Percentiles rank a stretch among this genome's conserved stretches.
These are phyloP conservation scores for Amiota mariae DNA, from an alignment of 2,888 invertebrate genomes.

Conservation along the genomic window DNA sequence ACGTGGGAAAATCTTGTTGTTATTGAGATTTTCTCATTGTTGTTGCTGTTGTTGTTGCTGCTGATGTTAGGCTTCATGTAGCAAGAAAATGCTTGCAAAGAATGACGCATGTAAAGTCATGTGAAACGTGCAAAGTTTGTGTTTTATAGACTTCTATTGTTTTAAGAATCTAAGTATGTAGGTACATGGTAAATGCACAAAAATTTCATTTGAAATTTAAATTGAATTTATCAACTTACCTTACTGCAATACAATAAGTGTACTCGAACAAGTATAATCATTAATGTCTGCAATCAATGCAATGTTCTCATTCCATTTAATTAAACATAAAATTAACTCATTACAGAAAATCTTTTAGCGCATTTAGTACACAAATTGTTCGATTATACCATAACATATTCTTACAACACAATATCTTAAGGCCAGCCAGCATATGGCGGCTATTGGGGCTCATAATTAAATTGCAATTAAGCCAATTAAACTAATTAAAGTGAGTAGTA, in stretches of 20 bases:
- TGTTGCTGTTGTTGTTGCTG: too few species aligned
- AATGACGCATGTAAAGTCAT: not conserved
- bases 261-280: too few species aligned
- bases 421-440: conserved; percentile 11
- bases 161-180: too few species aligned
- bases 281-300: conserved; percentile 21
- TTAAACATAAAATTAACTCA: conserved; percentile 55
- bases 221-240: too few species aligned
- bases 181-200: too few species aligned
- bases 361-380: conserved; percentile 46
- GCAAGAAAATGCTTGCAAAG: too few species aligned
- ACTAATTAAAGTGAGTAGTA: not conserved
- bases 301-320: conserved; percentile 62
- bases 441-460: conserved; percentile 55
- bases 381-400: conserved; percentile 12
- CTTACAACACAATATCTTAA: not conserved
- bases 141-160: not conserved
- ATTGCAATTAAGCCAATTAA: conserved; percentile 54
- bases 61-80: too few species aligned
- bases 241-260: too few species aligned
- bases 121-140: conserved; percentile 1
- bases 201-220: too few species aligned
- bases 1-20: conserved; percentile 15
- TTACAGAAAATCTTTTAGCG: conserved; percentile 58
- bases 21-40: too few species aligned